phyloP scores from a whole-genome alignment of 1,140 invertebrate species.

The Aphelenchoides avenae region DNA sequence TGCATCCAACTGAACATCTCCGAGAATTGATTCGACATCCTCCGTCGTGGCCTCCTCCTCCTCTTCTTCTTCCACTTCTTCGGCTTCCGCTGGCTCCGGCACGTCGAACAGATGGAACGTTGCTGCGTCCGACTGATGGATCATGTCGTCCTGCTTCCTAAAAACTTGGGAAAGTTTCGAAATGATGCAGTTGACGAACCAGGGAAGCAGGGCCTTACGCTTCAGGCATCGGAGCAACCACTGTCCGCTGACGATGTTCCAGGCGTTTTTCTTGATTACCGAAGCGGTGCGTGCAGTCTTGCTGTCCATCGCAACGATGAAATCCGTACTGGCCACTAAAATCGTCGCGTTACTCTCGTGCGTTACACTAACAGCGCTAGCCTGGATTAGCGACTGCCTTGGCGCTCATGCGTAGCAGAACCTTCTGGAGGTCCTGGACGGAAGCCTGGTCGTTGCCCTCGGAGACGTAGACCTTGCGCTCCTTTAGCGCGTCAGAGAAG shows the following conservation, averaged over 20 bases:
- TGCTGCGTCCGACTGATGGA: neutral
- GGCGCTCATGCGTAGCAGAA: conserved; percentile 29
- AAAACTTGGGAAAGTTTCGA: neutral
- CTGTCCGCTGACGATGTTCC: conserved; percentile 26
- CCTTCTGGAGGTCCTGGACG: conserved; percentile 25
- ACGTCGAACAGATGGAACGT: neutral
- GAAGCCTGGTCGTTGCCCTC: conserved; percentile 13
- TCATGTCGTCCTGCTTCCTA: too few relatives aligned
- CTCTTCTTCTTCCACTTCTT: conserved; percentile 1
- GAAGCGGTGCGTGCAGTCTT: conserved; percentile 13
- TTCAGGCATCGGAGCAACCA: conserved; percentile 32
- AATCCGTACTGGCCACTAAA: conserved; percentile 21
- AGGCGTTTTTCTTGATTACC: conserved; percentile 19
- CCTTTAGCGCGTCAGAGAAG: conserved; percentile 11
- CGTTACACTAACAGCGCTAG: conserved; percentile 1
- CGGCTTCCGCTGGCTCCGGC: neutral
- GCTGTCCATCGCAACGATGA: conserved; percentile 36
- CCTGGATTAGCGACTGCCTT: conserved; percentile 28
- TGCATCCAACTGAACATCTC: too few relatives aligned
- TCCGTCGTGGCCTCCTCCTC: neutral
- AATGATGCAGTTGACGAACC: conserved; percentile 12
- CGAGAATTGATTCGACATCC: too few relatives aligned
- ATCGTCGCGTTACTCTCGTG: too few relatives aligned
- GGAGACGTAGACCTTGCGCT: conserved; percentile 33
- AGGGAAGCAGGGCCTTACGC: conserved; percentile 22